Percentiles rank a stretch among this genome's conserved stretches.
Conservation (phyloP, 2,113 vertebrate species). For the Elephas maximus region DNA sequence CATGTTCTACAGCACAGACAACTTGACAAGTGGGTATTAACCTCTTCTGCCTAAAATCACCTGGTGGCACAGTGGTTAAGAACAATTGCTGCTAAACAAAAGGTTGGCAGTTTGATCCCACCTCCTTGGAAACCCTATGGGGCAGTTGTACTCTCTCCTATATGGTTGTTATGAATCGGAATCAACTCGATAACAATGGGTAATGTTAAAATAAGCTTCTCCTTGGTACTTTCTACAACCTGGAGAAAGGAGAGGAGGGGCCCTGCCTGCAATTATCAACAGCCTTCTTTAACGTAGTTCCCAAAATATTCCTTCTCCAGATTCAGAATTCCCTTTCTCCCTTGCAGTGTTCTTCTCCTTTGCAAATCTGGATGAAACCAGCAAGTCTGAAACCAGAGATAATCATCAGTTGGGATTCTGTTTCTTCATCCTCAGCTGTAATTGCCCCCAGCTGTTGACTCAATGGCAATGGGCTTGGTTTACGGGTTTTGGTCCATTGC, state of each 20-base stretch:
- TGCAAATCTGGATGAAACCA: not conserved
- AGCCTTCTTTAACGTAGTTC: not conserved
- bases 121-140: too few species aligned
- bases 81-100: too few species aligned
- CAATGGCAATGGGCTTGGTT: too few species aligned
- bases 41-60: not conserved
- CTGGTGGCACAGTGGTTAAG: too few species aligned
- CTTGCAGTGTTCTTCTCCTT: not conserved
- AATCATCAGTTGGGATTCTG: not conserved
- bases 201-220: not conserved
- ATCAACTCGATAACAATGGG: too few species aligned
- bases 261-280: rapidly evolving
- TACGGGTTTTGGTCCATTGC: too few species aligned
- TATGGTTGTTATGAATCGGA: too few species aligned
- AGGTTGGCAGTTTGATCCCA: too few species aligned
- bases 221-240: not conserved
- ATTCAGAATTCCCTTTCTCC: not conserved
- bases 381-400: not conserved
- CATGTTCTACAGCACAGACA: not conserved
- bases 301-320: not conserved
- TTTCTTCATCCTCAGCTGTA: not conserved
- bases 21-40: not conserved
- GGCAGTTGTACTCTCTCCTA: too few species aligned
- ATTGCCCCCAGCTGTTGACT: not conserved
- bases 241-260: not conserved